Evolutionary conservation across 2,113 vertebrate genomes (phyloP), one percentile per base, ranked within the genome.

Genomic region (Chaenogobius annularis): DNA sequence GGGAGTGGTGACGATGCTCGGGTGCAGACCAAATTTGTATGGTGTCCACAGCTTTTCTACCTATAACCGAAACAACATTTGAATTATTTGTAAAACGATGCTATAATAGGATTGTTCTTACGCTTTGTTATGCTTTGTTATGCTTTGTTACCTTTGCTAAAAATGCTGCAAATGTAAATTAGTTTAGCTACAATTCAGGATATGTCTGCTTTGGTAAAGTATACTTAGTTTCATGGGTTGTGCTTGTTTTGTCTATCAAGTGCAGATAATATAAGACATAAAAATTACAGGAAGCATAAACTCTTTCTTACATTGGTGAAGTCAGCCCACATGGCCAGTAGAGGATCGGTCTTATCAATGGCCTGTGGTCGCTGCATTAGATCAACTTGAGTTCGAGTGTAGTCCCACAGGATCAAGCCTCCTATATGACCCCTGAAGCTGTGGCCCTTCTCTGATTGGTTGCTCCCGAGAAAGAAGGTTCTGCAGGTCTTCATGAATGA

Each of bases 401-500:
- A 71, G 0, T 13, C 87, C 97, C 97, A 98, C 56, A 99, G 75
- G 15, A 81, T 73, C 67, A 98, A 77, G 0, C 93, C 90, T 0
- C 94, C 95, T 31, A 99, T 1, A 44, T 95, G 91, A 64, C 98
- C 98, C 26, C 96, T 93, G 82, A 97, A 99, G 59, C 86, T 69
- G 15, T 93, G 93, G 0, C 89, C 73, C 0, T 90, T 79, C 1
- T 94, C 94, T 0, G 95, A 96, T 63, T 88, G 94, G 6, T 96
- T 95, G 0, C 96, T 96, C 0, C 96, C 97, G 0, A 99, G 91
- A 71, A 99, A 91, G 67, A 99, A 81, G 0, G 90, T 91, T 68
- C 96, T 95, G 68, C 98, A 99, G 19, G 93, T 91, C 20, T 94
- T 94, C 94, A 99, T 97, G 87, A 95, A 98, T 15, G 91, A 46